Percentiles rank a stretch among this genome's conserved stretches.
phyloP scores from a whole-genome alignment of 2,797 vertebrate species.

The Poeciliopsis infans region DNA sequence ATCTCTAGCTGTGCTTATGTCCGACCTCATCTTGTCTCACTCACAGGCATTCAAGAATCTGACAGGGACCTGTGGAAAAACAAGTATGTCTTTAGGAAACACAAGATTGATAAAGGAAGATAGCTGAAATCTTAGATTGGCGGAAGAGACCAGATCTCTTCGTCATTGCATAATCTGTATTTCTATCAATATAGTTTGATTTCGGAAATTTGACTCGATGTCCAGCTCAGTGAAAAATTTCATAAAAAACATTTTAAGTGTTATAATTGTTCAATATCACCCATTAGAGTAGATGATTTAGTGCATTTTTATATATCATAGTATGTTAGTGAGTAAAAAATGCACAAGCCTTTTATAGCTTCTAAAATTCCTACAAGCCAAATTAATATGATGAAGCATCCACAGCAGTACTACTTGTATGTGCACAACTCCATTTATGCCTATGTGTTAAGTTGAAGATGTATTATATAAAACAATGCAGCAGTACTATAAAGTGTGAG shows the following conservation, averaged over 20 bases:
- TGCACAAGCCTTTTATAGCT: constrained; percentile 32
- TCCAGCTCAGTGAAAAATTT: not conserved
- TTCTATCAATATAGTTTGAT: constrained; percentile 8
- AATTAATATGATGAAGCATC: constrained; percentile 37
- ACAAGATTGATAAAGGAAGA: constrained; percentile 34
- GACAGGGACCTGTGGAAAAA: constrained; percentile 56
- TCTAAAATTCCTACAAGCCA: constrained; percentile 20
- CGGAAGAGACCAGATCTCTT: not conserved
- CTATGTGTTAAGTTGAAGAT: constrained; percentile 15
- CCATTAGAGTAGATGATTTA: not conserved
- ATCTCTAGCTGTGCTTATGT: constrained; percentile 55
- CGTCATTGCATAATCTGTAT: constrained; percentile 24
- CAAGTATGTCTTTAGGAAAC: constrained; percentile 41
- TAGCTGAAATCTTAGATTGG: constrained; percentile 12
- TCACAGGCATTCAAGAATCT: constrained; percentile 40
- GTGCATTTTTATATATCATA: constrained; percentile 8
- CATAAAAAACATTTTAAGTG: constrained; percentile 17
- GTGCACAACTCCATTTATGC: not conserved
- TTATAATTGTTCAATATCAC: constrained; percentile 33
- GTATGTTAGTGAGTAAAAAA: constrained; percentile 51
- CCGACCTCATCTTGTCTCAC: constrained; percentile 57
- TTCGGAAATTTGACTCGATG: constrained; percentile 8
- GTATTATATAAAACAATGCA: constrained; percentile 25
- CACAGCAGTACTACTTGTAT: not conserved
- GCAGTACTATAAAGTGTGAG: constrained; percentile 40